Evolutionary conservation across 2,888 invertebrate species (phyloP).

Genomic region (Pelosia muscerda): DNA sequence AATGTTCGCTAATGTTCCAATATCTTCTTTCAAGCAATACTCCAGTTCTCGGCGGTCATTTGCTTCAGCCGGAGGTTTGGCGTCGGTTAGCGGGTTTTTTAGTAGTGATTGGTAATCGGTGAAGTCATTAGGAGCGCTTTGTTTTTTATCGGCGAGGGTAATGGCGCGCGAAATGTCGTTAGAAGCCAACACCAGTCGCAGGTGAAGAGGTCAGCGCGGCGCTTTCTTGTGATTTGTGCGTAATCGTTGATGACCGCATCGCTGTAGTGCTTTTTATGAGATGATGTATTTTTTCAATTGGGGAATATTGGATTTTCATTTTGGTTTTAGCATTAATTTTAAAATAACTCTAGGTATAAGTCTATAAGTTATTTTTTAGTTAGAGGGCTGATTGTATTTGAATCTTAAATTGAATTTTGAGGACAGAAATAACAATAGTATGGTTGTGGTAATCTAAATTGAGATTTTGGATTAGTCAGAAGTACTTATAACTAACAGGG

Average conservation of each 20-base stretch:
- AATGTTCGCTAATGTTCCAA: conserved; percentile 21
- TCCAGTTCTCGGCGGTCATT: conserved; percentile 40
- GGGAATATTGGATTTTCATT: neutral
- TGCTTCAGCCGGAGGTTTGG: conserved; percentile 29
- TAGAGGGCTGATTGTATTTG: neutral
- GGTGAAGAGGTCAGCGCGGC: conserved; percentile 54
- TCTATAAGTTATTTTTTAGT: neutral
- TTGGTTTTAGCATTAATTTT: neutral
- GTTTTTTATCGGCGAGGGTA: conserved; percentile 74
- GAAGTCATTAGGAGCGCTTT: conserved; percentile 77
- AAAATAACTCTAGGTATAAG: neutral
- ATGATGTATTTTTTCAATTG: neutral
- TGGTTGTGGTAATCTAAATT: neutral
- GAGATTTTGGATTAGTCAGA: neutral
- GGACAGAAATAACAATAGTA: neutral
- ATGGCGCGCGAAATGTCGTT: conserved; percentile 79
- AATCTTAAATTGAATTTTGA: neutral
- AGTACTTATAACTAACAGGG: no score
- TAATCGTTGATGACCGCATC: conserved; percentile 1
- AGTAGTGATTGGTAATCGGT: conserved; percentile 77
- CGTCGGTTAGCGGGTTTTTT: conserved; percentile 59
- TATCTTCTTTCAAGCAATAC: conserved; percentile 25
- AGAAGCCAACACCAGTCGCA: conserved; percentile 54
- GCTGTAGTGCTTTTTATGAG: neutral
- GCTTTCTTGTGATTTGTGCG: conserved; percentile 22